These are phyloP conservation scores for Geopemphigus sp. DNA, from an alignment of 1,140 invertebrate species.

Conservation along the genomic window DNA sequence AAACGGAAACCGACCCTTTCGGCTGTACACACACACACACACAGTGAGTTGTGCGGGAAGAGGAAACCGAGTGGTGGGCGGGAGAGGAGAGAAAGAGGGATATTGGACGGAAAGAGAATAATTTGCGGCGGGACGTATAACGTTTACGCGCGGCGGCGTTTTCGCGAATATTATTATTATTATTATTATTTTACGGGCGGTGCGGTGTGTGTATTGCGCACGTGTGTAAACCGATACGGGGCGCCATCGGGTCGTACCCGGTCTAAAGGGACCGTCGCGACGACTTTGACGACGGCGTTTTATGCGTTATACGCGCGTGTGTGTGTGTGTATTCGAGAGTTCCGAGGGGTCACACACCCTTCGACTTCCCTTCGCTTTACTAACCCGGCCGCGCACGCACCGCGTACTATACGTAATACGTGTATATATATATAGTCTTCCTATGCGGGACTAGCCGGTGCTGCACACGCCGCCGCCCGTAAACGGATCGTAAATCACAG, in stretches of 20 bases:
- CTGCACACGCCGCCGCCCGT: not conserved
- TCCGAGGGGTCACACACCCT: not conserved
- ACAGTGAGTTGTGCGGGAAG: not conserved
- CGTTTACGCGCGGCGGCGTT: not conserved
- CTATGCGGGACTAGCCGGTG: not conserved
- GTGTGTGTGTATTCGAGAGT: too few species aligned
- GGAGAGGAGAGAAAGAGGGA: not conserved
- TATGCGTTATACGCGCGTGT: too few species aligned
- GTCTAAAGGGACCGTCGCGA: conserved; percentile 36
- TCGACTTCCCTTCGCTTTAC: not conserved
- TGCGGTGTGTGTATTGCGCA: too few species aligned
- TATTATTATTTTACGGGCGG: conserved; percentile 11
- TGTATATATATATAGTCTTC: too few species aligned
- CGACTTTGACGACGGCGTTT: conserved; percentile 22
- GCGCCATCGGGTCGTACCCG: conserved; percentile 48
- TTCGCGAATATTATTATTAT: conserved; percentile 42
- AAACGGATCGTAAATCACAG: conserved; percentile 48
- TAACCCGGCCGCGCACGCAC: too few species aligned
- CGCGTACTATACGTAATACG: too few species aligned
- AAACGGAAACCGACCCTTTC: conserved; percentile 47
- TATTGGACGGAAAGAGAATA: not conserved
- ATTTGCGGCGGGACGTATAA: conserved; percentile 10
- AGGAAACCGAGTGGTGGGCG: not conserved
- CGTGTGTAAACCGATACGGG: conserved; percentile 48
- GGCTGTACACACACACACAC: not conserved